A percentile compares a stretch with the other conserved stretches of the same genome.
phyloP scores from a whole-genome alignment of 2,888 invertebrate genomes.

The Andrena dorsata region DNA sequence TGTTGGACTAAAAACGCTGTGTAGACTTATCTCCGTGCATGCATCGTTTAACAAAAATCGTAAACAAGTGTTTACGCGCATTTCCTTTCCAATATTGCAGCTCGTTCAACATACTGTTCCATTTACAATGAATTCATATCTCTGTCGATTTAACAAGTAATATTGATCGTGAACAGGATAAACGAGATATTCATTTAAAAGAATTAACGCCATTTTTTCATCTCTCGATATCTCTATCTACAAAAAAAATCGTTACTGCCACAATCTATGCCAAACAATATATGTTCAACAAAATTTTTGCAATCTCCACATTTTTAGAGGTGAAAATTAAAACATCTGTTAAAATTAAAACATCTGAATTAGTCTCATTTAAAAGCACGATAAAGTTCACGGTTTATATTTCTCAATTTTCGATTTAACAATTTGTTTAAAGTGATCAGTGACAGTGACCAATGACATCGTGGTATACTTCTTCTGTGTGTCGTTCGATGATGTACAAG shows the following conservation, averaged over 20 bases:
- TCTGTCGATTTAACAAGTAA: neutral
- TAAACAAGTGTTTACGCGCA: conserved; percentile 6
- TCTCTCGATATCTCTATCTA: no score
- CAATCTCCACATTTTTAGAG: neutral
- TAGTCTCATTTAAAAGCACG: neutral
- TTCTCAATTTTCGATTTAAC: neutral
- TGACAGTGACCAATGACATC: neutral
- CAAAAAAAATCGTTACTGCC: no score
- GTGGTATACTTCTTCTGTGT: neutral
- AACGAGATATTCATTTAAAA: no score
- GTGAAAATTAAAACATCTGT: no score
- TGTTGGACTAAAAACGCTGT: neutral
- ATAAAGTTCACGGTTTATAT: neutral
- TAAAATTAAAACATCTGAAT: neutral
- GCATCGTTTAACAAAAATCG: conserved; percentile 17
- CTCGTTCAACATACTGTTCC: neutral
- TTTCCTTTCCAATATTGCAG: neutral
- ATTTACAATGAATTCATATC: neutral
- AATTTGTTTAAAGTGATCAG: conserved; percentile 7
- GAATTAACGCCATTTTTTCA: no score
- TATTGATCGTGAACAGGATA: neutral
- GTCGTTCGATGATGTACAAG: neutral
- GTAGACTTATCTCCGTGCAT: conserved; percentile 14
- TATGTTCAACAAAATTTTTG: no score
- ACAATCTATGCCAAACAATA: no score